A percentile compares a stretch with the other conserved stretches of the same genome.
Conservation (phyloP, 2,113 vertebrate genomes). For the Manacus vitellinus region DNA sequence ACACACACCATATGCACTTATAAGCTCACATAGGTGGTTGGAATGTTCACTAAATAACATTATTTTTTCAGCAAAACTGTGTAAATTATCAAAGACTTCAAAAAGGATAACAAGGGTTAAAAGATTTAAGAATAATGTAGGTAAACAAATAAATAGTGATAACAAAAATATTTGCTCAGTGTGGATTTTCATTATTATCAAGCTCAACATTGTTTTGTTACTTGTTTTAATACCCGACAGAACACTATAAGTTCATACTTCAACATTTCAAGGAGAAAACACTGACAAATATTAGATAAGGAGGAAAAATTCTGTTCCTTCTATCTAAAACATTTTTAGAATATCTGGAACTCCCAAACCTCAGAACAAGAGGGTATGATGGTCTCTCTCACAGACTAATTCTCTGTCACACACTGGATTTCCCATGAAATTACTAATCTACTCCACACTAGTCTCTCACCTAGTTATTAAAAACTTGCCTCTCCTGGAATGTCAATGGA, state of each 20-base stretch:
- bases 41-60: not conserved
- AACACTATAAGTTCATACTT: not conserved
- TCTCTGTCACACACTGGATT: not conserved
- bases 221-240: not conserved
- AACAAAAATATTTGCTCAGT: not conserved
- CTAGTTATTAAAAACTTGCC: not conserved
- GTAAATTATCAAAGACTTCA: not conserved
- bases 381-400: not conserved
- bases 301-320: not conserved
- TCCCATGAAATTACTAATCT: constrained; percentile 17
- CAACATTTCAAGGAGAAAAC: constrained; percentile 22
- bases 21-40: not conserved
- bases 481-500: constrained; percentile 9
- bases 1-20: not conserved
- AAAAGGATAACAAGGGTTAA: not conserved
- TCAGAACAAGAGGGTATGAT: not conserved
- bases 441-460: not conserved
- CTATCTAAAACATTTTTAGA: constrained; percentile 27
- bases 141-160: not conserved
- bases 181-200: not conserved
- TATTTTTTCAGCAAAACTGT: not conserved
- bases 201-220: not conserved
- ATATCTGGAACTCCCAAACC: not conserved
- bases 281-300: constrained; percentile 30
- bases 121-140: not conserved